Conservation (phyloP, 2,888 invertebrate species). For the Ochropacha duplaris region DNA sequence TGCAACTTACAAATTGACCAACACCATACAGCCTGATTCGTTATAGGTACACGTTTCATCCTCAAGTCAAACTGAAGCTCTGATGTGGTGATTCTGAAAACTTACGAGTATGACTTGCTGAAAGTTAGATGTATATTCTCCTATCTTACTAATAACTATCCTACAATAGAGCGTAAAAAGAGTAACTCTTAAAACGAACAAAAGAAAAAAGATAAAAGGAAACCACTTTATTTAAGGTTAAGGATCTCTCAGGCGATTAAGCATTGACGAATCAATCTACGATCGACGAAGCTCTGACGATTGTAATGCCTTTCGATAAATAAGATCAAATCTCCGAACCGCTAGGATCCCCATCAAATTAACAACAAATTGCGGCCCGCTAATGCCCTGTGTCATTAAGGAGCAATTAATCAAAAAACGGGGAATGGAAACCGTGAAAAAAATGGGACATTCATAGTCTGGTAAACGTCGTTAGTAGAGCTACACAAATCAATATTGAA, state of each 20-base stretch:
- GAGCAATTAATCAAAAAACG: conserved; percentile 74
- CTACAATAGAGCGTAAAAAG: neutral
- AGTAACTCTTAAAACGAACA: neutral
- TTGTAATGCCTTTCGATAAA: conserved; percentile 25
- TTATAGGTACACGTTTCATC: too few relatives aligned
- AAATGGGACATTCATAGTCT: conserved; percentile 34
- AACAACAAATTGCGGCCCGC: conserved; percentile 63
- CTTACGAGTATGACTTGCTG: too few relatives aligned
- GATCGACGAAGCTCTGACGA: conserved; percentile 11
- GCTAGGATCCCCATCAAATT: conserved; percentile 48
- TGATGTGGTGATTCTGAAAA: too few relatives aligned
- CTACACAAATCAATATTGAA: neutral
- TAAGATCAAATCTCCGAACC: conserved; percentile 38
- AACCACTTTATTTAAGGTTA: neutral
- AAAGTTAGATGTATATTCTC: neutral
- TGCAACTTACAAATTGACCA: too few relatives aligned
- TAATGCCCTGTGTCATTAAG: conserved; percentile 75
- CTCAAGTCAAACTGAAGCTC: too few relatives aligned
- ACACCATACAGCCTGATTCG: too few relatives aligned
- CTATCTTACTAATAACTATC: neutral
- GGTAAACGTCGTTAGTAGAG: conserved; percentile 33
- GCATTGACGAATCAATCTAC: conserved; percentile 5
- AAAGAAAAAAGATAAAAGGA: neutral
- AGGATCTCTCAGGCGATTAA: conserved; percentile 8
- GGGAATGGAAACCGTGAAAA: conserved; percentile 52